phyloP scores from a whole-genome alignment of 2,888 invertebrate species.

The Agriopis aurantiaria region DNA sequence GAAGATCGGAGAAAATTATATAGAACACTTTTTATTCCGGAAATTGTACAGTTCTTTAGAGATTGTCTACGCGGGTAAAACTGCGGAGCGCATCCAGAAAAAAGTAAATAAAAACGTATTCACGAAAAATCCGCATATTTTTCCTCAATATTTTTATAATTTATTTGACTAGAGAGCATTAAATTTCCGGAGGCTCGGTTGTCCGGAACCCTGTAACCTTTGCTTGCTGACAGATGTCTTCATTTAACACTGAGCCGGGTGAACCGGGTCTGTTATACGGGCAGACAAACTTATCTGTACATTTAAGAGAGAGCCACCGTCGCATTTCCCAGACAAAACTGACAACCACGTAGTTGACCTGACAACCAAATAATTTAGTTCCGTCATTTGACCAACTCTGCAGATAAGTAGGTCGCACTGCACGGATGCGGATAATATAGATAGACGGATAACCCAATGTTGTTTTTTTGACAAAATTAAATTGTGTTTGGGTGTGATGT shows the following conservation, averaged over 20 bases:
- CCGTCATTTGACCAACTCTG: slow-evolving; percentile 8
- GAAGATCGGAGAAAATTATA: no score
- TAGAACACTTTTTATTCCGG: no score
- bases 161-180: slow-evolving; percentile 54
- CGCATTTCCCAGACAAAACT: neutral
- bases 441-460: slow-evolving; percentile 21
- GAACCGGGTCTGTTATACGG: neutral
- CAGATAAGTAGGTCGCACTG: slow-evolving; percentile 21
- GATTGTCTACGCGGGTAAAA: neutral
- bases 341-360: no score
- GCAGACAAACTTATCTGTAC: neutral
- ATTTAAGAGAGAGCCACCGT: neutral
- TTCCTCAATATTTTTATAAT: slow-evolving; percentile 45
- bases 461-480: slow-evolving; percentile 25
- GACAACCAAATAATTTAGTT: slow-evolving; percentile 4
- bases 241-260: slow-evolving; percentile 49
- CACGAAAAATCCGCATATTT: slow-evolving; percentile 28
- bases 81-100: neutral
- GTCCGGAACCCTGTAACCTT: slow-evolving; percentile 38
- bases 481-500: slow-evolving; percentile 12
- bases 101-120: slow-evolving; percentile 6
- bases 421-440: slow-evolving; percentile 36
- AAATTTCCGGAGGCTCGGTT: slow-evolving; percentile 56
- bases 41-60: no score
- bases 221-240: slow-evolving; percentile 60